Percentiles rank a stretch among this genome's conserved stretches.
These are phyloP conservation scores for Escarpia spicata DNA, from an alignment of 2,888 invertebrate genomes.

Conservation along the genomic window DNA sequence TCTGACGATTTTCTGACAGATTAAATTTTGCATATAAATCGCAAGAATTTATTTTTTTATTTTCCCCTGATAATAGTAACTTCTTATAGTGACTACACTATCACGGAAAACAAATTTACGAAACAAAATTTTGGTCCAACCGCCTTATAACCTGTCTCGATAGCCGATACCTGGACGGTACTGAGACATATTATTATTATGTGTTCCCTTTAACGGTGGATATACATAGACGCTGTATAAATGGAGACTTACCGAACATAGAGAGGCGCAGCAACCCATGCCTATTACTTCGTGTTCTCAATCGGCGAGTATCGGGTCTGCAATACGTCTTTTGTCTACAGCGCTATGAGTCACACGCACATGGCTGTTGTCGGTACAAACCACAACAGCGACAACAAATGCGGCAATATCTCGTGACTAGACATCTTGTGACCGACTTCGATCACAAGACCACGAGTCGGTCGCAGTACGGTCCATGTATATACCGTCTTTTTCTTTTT, in stretches of 20 bases:
- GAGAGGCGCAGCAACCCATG: constrained; percentile 1
- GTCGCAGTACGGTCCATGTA: not conserved
- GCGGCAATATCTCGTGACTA: not conserved
- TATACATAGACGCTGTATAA: not conserved
- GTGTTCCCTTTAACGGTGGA: too few relatives aligned
- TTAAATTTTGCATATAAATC: too few relatives aligned
- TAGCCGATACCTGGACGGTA: not conserved
- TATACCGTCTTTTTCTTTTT: too few relatives aligned
- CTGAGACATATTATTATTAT: too few relatives aligned
- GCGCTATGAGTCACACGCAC: not conserved
- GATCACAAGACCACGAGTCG: not conserved
- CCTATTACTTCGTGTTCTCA: not conserved
- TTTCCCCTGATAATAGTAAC: too few relatives aligned
- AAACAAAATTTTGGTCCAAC: too few relatives aligned
- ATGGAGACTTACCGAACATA: not conserved
- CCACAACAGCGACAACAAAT: not conserved
- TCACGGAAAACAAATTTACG: too few relatives aligned
- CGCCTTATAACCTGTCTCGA: too few relatives aligned
- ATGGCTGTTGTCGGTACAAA: not conserved
- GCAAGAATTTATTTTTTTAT: too few relatives aligned
- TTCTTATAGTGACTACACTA: too few relatives aligned
- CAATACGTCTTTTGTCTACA: not conserved
- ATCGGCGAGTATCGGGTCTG: not conserved
- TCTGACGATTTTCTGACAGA: too few relatives aligned
- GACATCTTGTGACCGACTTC: not conserved